Conservation (phyloP, 2,888 invertebrate species). For the Drosophila anceps region DNA sequence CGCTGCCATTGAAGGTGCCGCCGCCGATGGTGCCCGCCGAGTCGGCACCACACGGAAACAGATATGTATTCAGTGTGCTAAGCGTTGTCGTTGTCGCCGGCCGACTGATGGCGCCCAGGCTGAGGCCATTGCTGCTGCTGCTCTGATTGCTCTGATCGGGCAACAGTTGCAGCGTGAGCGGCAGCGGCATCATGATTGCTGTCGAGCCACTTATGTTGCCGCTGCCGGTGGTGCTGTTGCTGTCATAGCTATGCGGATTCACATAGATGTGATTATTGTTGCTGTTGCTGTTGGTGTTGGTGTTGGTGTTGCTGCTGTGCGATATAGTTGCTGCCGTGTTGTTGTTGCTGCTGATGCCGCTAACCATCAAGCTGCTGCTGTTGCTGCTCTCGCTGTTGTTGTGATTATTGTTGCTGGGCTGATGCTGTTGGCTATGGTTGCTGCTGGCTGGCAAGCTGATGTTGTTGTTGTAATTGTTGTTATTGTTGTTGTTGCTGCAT, state of each 20-base stretch:
- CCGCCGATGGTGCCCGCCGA: conserved; percentile 79
- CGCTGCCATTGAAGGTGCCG: conserved; percentile 77
- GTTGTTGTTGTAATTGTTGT: conserved; percentile 51
- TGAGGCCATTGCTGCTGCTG: conserved; percentile 41
- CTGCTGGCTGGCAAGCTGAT: conserved; percentile 49
- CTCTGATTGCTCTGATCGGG: conserved; percentile 44
- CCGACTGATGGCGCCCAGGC: conserved; percentile 68
- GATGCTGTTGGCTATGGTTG: conserved; percentile 62
- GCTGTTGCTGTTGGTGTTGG: conserved; percentile 54
- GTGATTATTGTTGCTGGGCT: conserved; percentile 47
- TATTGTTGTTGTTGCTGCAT: conserved; percentile 58
- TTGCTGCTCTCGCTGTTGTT: conserved; percentile 27
- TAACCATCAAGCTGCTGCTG: conserved; percentile 41
- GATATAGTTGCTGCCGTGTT: conserved; percentile 8
- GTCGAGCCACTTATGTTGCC: conserved; percentile 79
- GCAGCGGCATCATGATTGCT: conserved; percentile 68
- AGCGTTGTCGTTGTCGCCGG: conserved; percentile 80
- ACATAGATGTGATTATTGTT: conserved; percentile 85
- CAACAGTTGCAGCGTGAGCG: conserved; percentile 42
- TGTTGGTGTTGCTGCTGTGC: conserved; percentile 2
- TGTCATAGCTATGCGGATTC: conserved; percentile 84
- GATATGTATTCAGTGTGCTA: conserved; percentile 84
- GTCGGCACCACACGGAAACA: conserved; percentile 83
- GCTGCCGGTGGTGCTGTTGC: conserved; percentile 76
- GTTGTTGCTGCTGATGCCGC: conserved; percentile 46